Evolutionary conservation across 2,888 invertebrate genomes (phyloP).

Genomic region (Aphidoletes aphidimyza): DNA sequence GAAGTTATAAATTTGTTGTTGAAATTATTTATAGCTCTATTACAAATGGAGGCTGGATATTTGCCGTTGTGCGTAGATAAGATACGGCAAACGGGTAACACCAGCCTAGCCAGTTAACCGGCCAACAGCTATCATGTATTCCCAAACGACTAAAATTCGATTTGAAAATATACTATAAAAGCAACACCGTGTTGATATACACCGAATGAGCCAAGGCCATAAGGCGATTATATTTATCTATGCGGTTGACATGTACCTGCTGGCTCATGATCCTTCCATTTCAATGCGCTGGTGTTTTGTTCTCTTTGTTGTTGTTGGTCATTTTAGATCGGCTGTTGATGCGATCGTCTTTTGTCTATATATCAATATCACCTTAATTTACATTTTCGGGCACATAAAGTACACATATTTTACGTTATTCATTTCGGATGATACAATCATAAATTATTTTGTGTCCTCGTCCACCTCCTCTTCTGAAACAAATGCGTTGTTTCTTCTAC

Average conservation of each 20-base stretch:
- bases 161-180: no score
- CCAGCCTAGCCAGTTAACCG: no score
- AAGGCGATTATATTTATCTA: background rate
- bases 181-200: no score
- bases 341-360: background rate
- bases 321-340: background rate
- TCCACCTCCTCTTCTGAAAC: constrained; percentile 32
- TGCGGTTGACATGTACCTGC: constrained; percentile 20
- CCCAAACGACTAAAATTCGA: no score
- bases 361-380: background rate
- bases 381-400: constrained; percentile 25
- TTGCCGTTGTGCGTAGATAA: background rate
- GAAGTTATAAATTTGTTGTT: constrained; percentile 51
- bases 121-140: no score
- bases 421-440: constrained; percentile 15
- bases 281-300: background rate
- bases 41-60: constrained; percentile 32
- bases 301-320: background rate
- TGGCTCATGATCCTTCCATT: background rate
- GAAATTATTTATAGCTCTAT: constrained; percentile 53
- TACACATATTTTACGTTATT: background rate
- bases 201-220: constrained; percentile 2
- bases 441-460: constrained; percentile 47
- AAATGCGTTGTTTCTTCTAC: background rate
- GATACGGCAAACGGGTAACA: background rate